Base-by-base conservation (phyloP, 92 coral and sea anemone species). In the Heteractis magnifica region DNA sequence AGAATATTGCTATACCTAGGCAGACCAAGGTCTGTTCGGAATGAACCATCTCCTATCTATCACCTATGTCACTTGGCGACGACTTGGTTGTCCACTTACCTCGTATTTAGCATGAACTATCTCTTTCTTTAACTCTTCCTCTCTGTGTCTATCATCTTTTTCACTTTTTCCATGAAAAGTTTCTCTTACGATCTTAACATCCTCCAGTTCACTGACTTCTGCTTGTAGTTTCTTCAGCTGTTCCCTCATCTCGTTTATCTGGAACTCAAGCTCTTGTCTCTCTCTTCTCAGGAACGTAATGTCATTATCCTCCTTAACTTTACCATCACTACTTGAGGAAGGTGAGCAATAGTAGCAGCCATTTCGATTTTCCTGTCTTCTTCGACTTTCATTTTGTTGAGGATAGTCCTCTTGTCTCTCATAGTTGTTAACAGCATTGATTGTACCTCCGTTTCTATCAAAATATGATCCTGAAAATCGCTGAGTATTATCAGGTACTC, bases 151-250 rank as follows among this genome's bases (percentile, higher is more conserved):
- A 51, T 68, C 56, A 65, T 26, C 82, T 23, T 10, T 19, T 14
- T 64, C 88, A 85, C 41, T 52, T 19, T 41, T 78, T 19, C 77
- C 91, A 75, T 82, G 83, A 51, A 82, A 60, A n/a, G 92, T 81
- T 75, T 87, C 95, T 49, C 89, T 79, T 14, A 91, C 83, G 53
- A 85, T 86, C 81, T 94, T 94, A 49, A 90, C 83, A 83, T 89
- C 90, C 83, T 92, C 99, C 77, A 94, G 55, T 75, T 90, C 88
- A 51, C 90, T 91, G 13, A 97, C 91, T 72, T 97, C 92, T 6
- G 90, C 72, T 23, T 94, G 95, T 23, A 97, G 79, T 68, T 82
- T 90, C 59, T 93, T 90, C 81, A 90, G 74, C 65, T 87, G 90
- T 9, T 77, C 86, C 53, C 94, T 81, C 88, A 97, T 68, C 80